phyloP scores from a whole-genome alignment of 2,797 vertebrate genomes.

The Lepus townsendii region DNA sequence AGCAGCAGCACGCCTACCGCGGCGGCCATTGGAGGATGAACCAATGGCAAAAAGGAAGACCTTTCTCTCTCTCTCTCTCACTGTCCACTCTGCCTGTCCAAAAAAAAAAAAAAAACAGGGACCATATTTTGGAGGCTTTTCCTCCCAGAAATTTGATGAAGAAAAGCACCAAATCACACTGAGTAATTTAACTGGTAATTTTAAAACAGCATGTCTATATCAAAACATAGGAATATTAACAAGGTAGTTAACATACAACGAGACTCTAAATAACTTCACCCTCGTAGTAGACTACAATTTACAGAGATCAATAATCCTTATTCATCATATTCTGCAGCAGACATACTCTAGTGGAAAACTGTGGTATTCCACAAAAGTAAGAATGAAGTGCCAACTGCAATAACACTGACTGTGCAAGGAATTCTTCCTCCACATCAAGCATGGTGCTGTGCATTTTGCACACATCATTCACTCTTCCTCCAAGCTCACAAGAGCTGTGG shows the following conservation, averaged over 20 bases:
- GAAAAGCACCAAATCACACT: background rate
- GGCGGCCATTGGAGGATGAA: too few species aligned
- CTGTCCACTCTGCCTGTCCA: too few species aligned
- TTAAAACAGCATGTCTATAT: background rate
- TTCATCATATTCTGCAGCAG: background rate
- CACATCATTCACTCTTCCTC: background rate
- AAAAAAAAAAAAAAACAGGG: background rate
- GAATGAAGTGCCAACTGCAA: background rate
- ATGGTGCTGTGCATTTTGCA: background rate
- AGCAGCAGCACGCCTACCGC: too few species aligned
- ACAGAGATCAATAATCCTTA: background rate
- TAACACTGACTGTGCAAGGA: background rate
- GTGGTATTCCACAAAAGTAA: background rate
- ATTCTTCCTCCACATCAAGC: background rate
- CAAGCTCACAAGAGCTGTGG: background rate
- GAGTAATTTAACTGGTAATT: conserved; percentile 40
- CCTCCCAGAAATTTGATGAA: background rate
- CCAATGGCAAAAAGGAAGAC: too few species aligned
- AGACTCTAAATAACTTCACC: background rate
- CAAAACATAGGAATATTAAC: background rate
- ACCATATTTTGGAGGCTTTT: background rate
- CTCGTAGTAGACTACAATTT: background rate
- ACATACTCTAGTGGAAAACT: background rate
- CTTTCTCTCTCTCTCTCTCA: too few species aligned
- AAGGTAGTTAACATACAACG: background rate